Evolutionary conservation across 2,797 vertebrate genomes (phyloP).

Genomic region (Stomatorhinus walkeri): DNA sequence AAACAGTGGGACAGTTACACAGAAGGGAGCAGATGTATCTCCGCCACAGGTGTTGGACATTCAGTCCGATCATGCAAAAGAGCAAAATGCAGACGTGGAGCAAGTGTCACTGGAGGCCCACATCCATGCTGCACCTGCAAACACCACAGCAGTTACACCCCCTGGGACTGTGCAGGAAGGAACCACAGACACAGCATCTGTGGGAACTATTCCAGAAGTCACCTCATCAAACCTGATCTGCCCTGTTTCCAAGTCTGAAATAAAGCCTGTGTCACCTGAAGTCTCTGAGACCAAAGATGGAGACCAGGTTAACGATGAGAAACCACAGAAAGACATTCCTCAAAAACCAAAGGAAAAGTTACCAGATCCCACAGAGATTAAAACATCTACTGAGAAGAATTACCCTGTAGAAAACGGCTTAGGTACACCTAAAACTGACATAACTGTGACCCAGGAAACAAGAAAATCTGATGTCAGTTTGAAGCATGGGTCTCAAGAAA

Average conservation of each 20-base stretch:
- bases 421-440: not conserved
- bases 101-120: not conserved
- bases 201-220: not conserved
- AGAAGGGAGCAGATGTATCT: constrained; percentile 16
- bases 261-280: constrained; percentile 32
- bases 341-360: constrained; percentile 15
- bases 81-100: not conserved
- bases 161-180: constrained; percentile 1
- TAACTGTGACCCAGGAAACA: not conserved
- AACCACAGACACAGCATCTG: constrained; percentile 27
- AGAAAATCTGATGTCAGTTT: not conserved
- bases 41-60: not conserved
- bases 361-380: constrained; percentile 4
- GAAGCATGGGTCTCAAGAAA: not conserved
- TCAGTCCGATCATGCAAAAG: constrained; percentile 8
- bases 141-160: constrained; percentile 3
- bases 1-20: not conserved
- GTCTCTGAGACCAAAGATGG: constrained; percentile 20
- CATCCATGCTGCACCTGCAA: constrained; percentile 5
- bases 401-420: constrained; percentile 26
- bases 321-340: not conserved
- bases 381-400: not conserved
- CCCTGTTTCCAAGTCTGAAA: not conserved
- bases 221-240: not conserved
- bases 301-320: constrained; percentile 16